Evolutionary conservation across 2,113 vertebrate species (phyloP).

Genomic region (Paramormyrops kingsleyae): DNA sequence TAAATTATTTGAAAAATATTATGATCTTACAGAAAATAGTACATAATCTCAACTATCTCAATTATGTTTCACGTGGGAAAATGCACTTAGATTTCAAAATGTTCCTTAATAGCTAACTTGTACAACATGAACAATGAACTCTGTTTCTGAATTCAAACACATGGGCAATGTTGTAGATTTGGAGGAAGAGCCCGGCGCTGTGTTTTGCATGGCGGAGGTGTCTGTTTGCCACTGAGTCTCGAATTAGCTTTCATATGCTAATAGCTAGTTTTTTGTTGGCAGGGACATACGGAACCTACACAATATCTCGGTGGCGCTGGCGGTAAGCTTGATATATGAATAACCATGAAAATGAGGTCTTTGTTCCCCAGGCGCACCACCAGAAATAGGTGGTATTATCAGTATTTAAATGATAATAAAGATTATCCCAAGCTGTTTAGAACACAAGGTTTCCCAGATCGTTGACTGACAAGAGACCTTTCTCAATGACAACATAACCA

Average conservation of each 20-base stretch:
- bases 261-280: slow-evolving; percentile 6
- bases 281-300: slow-evolving; percentile 11
- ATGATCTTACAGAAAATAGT: background rate
- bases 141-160: background rate
- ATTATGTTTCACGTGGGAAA: background rate
- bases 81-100: background rate
- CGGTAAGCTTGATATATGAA: slow-evolving; percentile 21
- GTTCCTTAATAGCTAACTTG: background rate
- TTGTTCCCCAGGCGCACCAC: slow-evolving; percentile 18
- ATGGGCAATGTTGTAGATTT: background rate
- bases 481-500: slow-evolving; percentile 55
- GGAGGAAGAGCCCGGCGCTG: background rate
- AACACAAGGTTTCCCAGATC: slow-evolving; percentile 25
- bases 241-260: slow-evolving; percentile 14
- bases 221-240: background rate
- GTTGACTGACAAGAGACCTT: slow-evolving; percentile 34
- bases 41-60: background rate
- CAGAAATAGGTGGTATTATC: slow-evolving; percentile 39
- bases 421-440: slow-evolving; percentile 32
- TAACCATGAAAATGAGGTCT: slow-evolving; percentile 36
- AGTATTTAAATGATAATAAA: slow-evolving; percentile 71
- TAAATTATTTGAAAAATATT: background rate
- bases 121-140: background rate
- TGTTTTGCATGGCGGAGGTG: background rate
- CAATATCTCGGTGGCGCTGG: background rate